phyloP scores from a whole-genome alignment of 1,140 invertebrate species.

The Druon quercuslanigerum region DNA sequence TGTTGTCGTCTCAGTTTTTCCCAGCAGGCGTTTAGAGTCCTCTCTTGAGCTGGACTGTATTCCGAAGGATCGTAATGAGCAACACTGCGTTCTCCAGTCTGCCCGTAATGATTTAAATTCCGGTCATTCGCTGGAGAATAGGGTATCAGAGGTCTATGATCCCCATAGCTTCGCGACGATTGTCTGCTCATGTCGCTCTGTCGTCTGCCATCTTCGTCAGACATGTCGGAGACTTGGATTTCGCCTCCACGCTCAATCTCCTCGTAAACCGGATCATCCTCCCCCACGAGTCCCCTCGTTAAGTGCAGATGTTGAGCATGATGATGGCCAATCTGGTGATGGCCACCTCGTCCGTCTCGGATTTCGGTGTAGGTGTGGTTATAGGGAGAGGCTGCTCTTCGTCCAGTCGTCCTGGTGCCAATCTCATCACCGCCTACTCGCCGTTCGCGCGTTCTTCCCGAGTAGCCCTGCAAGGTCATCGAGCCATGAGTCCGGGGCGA shows the following conservation, averaged over 20 bases:
- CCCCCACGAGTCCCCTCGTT: slow-evolving; percentile 63
- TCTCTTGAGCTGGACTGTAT: slow-evolving; percentile 66
- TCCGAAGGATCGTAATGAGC: slow-evolving; percentile 64
- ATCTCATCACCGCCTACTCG: slow-evolving; percentile 51
- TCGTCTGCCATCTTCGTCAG: slow-evolving; percentile 85
- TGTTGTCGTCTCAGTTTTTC: slow-evolving; percentile 76
- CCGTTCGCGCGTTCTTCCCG: slow-evolving; percentile 61
- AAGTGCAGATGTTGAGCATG: slow-evolving; percentile 60
- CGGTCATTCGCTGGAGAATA: slow-evolving; percentile 80
- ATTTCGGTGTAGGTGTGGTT: slow-evolving; percentile 83
- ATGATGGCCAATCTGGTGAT: slow-evolving; percentile 65
- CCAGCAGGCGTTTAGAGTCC: slow-evolving; percentile 76
- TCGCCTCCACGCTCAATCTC: slow-evolving; percentile 84
- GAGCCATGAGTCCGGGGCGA: slow-evolving; percentile 78
- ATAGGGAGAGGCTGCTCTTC: slow-evolving; percentile 75
- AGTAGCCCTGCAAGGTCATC: slow-evolving; percentile 69
- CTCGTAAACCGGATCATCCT: slow-evolving; percentile 88
- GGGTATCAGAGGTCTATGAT: slow-evolving; percentile 85
- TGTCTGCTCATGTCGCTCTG: slow-evolving; percentile 86
- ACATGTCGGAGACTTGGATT: slow-evolving; percentile 86
- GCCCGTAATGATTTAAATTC: slow-evolving; percentile 74
- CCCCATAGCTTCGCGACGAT: slow-evolving; percentile 87
- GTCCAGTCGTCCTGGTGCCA: slow-evolving; percentile 58
- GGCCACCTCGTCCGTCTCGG: slow-evolving; percentile 73
- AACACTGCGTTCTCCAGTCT: slow-evolving; percentile 64